These are phyloP conservation scores for Gallinago paraguaiae DNA, from an alignment of 2,113 vertebrate genomes.

Conservation along the genomic window DNA sequence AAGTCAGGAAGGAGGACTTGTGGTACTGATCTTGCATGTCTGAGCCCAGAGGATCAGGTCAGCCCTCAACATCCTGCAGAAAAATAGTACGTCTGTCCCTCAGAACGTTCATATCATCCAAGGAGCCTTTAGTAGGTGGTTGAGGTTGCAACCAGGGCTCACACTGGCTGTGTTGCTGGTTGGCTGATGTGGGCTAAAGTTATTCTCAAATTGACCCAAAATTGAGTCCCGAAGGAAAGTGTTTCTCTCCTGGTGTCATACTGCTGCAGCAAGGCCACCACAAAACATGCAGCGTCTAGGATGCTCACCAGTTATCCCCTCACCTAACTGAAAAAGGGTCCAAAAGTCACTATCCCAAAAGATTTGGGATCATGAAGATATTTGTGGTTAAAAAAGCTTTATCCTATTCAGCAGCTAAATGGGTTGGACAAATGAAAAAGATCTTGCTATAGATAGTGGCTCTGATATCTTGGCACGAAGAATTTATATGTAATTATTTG, in stretches of 20 bases:
- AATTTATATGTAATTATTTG: slow-evolving; percentile 12
- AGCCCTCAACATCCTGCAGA: neutral
- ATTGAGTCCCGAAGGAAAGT: neutral
- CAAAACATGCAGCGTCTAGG: neutral
- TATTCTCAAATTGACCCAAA: neutral
- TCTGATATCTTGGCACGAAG: neutral
- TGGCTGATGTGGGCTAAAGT: neutral
- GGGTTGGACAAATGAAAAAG: neutral
- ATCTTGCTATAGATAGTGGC: neutral
- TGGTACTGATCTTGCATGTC: neutral
- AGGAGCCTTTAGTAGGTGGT: neutral
- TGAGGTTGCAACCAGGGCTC: neutral
- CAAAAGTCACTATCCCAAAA: neutral
- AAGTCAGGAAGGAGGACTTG: neutral
- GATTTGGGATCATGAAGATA: neutral
- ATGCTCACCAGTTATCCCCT: neutral
- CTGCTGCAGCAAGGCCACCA: neutral
- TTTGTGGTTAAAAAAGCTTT: neutral
- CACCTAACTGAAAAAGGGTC: neutral
- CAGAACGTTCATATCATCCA: neutral
- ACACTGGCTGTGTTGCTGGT: neutral
- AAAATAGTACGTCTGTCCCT: neutral
- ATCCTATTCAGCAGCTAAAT: neutral
- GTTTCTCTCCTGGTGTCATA: neutral
- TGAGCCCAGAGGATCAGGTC: neutral